Conservation (phyloP, 64 coral and sea anemone genomes). For the Catalaphyllia jardinei region DNA sequence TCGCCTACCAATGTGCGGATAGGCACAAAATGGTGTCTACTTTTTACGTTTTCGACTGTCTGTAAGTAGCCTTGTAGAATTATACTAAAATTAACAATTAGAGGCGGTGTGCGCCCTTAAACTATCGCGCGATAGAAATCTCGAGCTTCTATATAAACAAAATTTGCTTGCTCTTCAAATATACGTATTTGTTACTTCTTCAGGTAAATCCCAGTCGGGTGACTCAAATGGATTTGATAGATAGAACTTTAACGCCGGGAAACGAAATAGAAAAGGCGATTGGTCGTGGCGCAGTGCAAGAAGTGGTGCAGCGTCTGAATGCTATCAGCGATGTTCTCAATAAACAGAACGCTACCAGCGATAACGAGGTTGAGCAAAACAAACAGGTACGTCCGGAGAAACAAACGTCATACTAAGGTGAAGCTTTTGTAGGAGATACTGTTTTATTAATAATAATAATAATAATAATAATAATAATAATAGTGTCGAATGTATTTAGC, state of each 20-base stretch:
- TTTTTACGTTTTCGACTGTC: no score
- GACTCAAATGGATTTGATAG: neutral
- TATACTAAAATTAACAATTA: no score
- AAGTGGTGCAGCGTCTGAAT: neutral
- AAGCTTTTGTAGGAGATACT: neutral
- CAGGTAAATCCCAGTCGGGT: constrained; percentile 6
- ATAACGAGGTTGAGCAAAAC: neutral
- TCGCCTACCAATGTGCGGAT: no score
- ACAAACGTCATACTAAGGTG: no score
- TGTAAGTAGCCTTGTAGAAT: no score
- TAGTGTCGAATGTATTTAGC: no score
- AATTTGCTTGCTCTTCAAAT: neutral
- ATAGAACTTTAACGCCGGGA: neutral
- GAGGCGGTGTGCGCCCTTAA: no score
- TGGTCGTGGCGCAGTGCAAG: neutral
- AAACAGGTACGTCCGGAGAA: neutral
- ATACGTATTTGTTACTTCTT: neutral
- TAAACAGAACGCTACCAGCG: neutral
- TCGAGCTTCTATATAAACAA: no score
- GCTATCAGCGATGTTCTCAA: constrained; percentile 23
- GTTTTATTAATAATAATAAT: no score
- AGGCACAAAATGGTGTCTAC: no score
- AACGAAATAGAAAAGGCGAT: constrained; percentile 23
- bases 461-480: no score
- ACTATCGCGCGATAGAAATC: no score